Base-by-base conservation (phyloP, 2,797 vertebrate genomes). In the Falco biarmicus region DNA sequence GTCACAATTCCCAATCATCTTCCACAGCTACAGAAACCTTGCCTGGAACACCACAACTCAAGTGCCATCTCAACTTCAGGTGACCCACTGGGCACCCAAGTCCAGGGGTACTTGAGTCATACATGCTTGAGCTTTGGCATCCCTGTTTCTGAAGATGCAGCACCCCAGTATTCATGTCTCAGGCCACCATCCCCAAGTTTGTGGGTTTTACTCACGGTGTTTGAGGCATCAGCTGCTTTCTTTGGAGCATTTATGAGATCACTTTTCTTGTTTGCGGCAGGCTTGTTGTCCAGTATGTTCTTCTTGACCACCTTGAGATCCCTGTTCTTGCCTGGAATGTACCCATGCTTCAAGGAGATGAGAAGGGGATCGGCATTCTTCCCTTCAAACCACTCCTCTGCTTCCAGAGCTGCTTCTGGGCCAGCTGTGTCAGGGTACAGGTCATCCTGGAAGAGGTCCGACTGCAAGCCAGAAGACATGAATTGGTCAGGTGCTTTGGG, bases 371-470 rank as follows among this genome's bases (percentile, higher is more conserved):
- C 99, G 1, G 99, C 99, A 0, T 99, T 99, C 97, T 99, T 99
- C 37, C 99, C 99, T 5, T 99, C 99, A 47, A 99, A 99, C 99
- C 99, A 99, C 7, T 99, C 99, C 94, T 99, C 99, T 0, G 99
- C 99, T 95, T 99, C 99, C 95, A 99, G 95, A 5, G 99, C 97
- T 0, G 98, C 98, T 43, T 99, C 99, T 0, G 99, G 99, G 51
- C 99, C 99, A 0, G 99, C 98, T 1, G 99, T 99, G 95, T 99
- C 99, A 0, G 99, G 99, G 96, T 99, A 99, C 96, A 99, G 97
- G 95, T 99, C 99, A 1, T 99, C 99, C 96, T 99, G 99, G 98
- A 99, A 99, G 89, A 99, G 98, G 98, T 99, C 99, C 8, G 99
- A 99, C 99, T 99, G 94, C 63, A 70, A 59, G 81, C 18, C 89